Evolutionary conservation across 37 sponge, comb jelly and placozoan genomes (phyloP), one percentile per base, ranked within the genome.

Genomic region (Eunapius fragilis): DNA sequence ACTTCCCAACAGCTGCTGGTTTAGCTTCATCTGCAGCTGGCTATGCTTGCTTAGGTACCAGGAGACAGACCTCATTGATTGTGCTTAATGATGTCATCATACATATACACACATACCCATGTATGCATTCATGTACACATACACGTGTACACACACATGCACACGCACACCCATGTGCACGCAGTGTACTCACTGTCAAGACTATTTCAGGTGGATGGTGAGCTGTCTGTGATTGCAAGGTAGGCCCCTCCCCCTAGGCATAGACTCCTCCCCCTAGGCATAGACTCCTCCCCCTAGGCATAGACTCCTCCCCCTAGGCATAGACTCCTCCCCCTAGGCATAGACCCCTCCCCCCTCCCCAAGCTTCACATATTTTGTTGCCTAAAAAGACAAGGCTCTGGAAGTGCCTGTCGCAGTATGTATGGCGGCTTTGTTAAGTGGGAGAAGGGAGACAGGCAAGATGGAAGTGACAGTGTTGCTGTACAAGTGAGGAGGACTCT

Each of bases 11-110:
- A 17, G 99, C 99, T 27, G 99, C 99, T 72, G 99, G 99, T 0
- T 89, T 99, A 24, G 99, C 99, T 25, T 99, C 99, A 4, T 99
- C 99, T 37, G 99, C 99, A 71, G 96, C 99, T 58, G 99, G 99
- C 28, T 99, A 95, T 76, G 99, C 99, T 9, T 97, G 98, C 81
- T 71, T 96, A 25, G 96, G 96, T 96, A 48, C 6, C 41, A 45
- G 82, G 41, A 30, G 69, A 50, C 3, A 19, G 41, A 80, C 23
- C 17, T 80, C 49, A 37, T 85, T 70, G 14, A 19, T 2, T 19
- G 58, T 58, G 67, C 12, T 89, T 28, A 76, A 32, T 41, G 41
- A 41, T 41, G 41, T 41, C 3, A 41, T 6, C 6, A 3, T 41
- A 6, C 41, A n/a, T n/a, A n/a, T n/a, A n/a, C n/a, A n/a, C n/a